These are phyloP conservation scores for Biston stratarius DNA, from an alignment of 2,888 invertebrate species.

Conservation along the genomic window DNA sequence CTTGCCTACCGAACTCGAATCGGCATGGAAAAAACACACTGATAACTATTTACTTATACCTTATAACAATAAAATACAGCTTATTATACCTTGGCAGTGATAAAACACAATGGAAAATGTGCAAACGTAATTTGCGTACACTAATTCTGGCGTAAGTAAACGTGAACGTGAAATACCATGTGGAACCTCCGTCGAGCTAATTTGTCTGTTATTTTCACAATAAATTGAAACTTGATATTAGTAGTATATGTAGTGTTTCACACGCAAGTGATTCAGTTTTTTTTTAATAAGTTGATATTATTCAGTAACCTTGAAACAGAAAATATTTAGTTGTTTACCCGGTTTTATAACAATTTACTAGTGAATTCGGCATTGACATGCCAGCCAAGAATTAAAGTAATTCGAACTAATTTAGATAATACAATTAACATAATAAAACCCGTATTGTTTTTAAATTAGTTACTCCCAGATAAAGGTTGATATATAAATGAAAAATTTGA, in stretches of 20 bases:
- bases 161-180: conserved; percentile 56
- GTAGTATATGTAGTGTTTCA: background rate
- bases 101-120: conserved; percentile 6
- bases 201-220: conserved; percentile 54
- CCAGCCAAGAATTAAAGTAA: conserved; percentile 19
- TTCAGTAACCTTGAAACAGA: conserved; percentile 16
- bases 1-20: conserved; percentile 64
- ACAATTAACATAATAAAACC: conserved; percentile 42
- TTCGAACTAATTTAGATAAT: conserved; percentile 41
- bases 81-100: conserved; percentile 41
- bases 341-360: conserved; percentile 32
- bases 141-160: conserved; percentile 50
- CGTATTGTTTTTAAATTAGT: conserved; percentile 42
- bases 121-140: background rate
- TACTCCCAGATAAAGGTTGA: conserved; percentile 34
- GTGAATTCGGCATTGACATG: conserved; percentile 36
- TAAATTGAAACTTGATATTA: conserved; percentile 52
- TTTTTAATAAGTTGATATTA: background rate
- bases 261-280: conserved; percentile 43
- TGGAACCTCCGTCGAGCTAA: conserved; percentile 58
- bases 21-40: conserved; percentile 62
- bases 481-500: conserved; percentile 38
- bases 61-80: conserved; percentile 48
- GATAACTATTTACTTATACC: conserved; percentile 56
- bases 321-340: conserved; percentile 13